These are phyloP conservation scores for Drosophila pseudotalamancana DNA, from an alignment of 2,888 invertebrate genomes.

Conservation along the genomic window DNA sequence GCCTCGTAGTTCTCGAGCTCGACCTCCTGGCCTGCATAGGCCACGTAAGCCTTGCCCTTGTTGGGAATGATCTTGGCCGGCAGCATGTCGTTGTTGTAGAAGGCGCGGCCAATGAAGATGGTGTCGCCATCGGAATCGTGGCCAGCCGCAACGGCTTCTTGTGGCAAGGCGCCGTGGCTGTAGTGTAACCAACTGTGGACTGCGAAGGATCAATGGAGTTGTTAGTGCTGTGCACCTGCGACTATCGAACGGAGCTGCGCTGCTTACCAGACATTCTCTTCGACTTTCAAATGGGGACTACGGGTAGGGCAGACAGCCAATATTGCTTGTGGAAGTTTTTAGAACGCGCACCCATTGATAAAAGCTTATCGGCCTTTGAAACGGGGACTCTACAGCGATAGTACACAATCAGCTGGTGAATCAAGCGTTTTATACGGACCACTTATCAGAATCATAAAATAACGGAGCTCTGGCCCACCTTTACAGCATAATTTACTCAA, in stretches of 20 bases:
- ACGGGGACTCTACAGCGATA: neutral
- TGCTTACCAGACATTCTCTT: constrained; percentile 64
- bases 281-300: constrained; percentile 36
- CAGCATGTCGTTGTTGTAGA: constrained; percentile 87
- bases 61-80: constrained; percentile 88
- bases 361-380: constrained; percentile 3
- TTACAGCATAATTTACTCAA: constrained; percentile 3
- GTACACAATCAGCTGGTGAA: constrained; percentile 9
- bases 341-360: constrained; percentile 15
- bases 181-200: constrained; percentile 85
- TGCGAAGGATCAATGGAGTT: constrained; percentile 20
- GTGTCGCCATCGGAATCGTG: constrained; percentile 89
- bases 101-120: constrained; percentile 90
- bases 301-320: neutral
- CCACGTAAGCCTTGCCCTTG: constrained; percentile 87
- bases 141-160: constrained; percentile 86
- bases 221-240: constrained; percentile 1
- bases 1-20: constrained; percentile 88
- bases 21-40: constrained; percentile 87
- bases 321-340: constrained; percentile 7
- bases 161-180: constrained; percentile 74
- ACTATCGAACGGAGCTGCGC: neutral
- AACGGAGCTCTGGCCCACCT: neutral
- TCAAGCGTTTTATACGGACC: constrained; percentile 9
- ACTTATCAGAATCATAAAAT: constrained; percentile 10